phyloP scores from a whole-genome alignment of 2,797 vertebrate genomes.

The Chelmon rostratus region DNA sequence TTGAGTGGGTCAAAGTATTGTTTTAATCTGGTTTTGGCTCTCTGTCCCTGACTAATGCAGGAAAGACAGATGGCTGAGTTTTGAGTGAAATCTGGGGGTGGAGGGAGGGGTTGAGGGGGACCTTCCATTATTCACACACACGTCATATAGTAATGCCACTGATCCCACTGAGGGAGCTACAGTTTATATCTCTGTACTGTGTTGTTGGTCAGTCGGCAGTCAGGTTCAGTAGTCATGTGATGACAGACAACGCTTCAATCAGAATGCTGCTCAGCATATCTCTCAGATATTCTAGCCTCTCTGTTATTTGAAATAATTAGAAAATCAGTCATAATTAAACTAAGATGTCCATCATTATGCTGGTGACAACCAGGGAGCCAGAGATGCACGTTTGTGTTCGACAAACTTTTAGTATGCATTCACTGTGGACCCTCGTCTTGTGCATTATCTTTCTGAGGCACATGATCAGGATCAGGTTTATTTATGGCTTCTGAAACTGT shows the following conservation, averaged over 20 bases:
- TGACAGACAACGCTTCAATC: not conserved
- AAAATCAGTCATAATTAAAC: too few species aligned
- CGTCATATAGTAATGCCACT: slow-evolving; percentile 17
- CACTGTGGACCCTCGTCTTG: too few species aligned
- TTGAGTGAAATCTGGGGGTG: slow-evolving; percentile 34
- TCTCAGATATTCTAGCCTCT: too few species aligned
- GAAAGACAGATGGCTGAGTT: slow-evolving; percentile 71
- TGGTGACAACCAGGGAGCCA: too few species aligned
- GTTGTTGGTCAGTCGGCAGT: not conserved
- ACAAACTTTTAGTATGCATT: too few species aligned
- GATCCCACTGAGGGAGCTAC: slow-evolving; percentile 12
- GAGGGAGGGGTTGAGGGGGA: not conserved
- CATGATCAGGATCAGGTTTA: too few species aligned
- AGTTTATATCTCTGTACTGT: not conserved
- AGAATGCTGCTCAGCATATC: not conserved
- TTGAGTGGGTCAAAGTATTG: slow-evolving; percentile 66
- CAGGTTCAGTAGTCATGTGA: not conserved
- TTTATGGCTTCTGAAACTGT: too few species aligned
- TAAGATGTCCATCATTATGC: too few species aligned
- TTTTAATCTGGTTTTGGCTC: slow-evolving; percentile 69
- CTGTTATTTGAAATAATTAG: not conserved
- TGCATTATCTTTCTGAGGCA: too few species aligned
- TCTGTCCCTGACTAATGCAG: slow-evolving; percentile 30
- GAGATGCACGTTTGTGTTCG: too few species aligned
- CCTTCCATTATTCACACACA: not conserved